Percentiles rank a stretch among this genome's conserved stretches.
Conservation (phyloP, 2,797 vertebrate species). For the Lates japonicus region DNA sequence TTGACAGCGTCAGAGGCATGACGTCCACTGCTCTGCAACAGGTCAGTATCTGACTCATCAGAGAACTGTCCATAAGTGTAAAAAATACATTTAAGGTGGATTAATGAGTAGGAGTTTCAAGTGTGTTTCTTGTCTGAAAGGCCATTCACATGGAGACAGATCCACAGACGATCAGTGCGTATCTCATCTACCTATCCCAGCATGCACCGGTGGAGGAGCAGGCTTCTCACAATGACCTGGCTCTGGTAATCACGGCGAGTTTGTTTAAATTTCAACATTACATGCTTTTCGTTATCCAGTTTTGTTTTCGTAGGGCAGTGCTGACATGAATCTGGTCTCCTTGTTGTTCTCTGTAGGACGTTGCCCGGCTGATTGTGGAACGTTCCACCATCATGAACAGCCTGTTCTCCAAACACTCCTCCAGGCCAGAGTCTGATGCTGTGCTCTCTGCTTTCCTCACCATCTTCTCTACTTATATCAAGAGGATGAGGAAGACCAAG, state of each 20-base stretch:
- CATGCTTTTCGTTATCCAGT: background rate
- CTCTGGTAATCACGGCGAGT: slow-evolving; percentile 88
- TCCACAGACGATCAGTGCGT: slow-evolving; percentile 97
- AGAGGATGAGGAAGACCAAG: slow-evolving; percentile 97
- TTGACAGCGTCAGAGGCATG: slow-evolving; percentile 93
- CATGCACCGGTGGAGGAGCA: slow-evolving; percentile 97
- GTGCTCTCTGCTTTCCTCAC: slow-evolving; percentile 93
- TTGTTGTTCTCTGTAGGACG: slow-evolving; percentile 85
- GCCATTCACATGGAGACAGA: slow-evolving; percentile 99
- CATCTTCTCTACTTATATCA: slow-evolving; percentile 94
- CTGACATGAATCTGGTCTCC: slow-evolving; percentile 8
- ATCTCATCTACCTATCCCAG: slow-evolving; percentile 98
- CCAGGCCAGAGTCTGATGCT: slow-evolving; percentile 89
- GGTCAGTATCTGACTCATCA: slow-evolving; percentile 78
- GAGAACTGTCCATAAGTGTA: background rate
- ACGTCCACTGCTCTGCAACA: slow-evolving; percentile 95
- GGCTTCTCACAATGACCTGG: slow-evolving; percentile 94
- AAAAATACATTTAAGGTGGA: background rate
- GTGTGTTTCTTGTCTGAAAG: slow-evolving; percentile 72
- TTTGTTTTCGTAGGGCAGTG: background rate
- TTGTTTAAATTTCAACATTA: background rate
- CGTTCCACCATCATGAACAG: slow-evolving; percentile 99
- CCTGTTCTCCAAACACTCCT: slow-evolving; percentile 94
- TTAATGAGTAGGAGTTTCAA: background rate
- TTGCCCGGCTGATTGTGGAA: slow-evolving; percentile 96